These are phyloP conservation scores for Rousettus leschenaultii DNA, from an alignment of 2,113 vertebrate genomes.

Conservation along the genomic window DNA sequence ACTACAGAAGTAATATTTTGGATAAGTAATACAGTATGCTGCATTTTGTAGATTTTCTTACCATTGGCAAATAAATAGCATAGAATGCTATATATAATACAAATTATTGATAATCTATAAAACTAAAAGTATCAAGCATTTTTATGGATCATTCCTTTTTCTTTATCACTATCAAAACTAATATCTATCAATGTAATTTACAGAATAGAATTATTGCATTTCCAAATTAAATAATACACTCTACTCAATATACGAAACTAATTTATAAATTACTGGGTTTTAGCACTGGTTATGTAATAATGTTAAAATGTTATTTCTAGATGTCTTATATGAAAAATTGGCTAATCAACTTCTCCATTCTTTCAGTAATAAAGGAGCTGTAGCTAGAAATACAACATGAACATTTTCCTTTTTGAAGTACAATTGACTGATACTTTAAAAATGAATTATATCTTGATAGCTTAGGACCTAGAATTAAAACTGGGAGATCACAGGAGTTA, in stretches of 20 bases:
- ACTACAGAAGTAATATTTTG: background rate
- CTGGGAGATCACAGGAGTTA: background rate
- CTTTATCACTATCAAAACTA: background rate
- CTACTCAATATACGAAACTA: background rate
- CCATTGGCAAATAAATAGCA: background rate
- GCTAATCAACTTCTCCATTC: background rate
- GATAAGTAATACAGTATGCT: background rate
- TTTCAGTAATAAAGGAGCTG: background rate
- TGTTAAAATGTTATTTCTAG: conserved; percentile 19
- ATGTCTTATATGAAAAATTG: conserved; percentile 11
- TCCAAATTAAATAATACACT: conserved; percentile 1
- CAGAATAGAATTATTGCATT: background rate
- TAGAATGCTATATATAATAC: background rate
- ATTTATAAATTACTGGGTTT: conserved; percentile 1
- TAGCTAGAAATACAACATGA: background rate
- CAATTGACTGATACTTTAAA: background rate
- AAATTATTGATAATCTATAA: background rate
- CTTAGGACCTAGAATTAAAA: background rate
- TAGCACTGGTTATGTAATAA: background rate
- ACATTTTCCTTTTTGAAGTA: background rate
- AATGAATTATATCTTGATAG: background rate
- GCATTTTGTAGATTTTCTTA: background rate
- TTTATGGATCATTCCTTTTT: background rate
- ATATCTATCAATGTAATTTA: background rate
- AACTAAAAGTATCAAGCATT: background rate